Percentiles rank a stretch among this genome's conserved stretches.
Evolutionary conservation across 2,113 vertebrate genomes (phyloP).

Genomic region (Petaurus breviceps): DNA sequence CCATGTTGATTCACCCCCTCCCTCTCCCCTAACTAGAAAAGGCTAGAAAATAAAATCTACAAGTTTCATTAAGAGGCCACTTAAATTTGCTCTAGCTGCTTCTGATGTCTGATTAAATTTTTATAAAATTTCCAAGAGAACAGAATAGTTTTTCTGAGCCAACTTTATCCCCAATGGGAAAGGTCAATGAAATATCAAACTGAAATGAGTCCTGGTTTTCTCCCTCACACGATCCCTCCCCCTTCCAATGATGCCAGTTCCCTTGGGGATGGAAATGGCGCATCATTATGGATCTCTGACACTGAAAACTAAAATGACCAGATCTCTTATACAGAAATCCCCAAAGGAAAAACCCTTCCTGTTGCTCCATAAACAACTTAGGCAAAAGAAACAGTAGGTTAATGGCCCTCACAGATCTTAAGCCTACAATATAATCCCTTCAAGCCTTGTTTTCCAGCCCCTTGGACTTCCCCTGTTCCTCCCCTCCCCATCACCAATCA

Average conservation of each 20-base stretch:
- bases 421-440: constrained; percentile 38
- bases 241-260: not conserved
- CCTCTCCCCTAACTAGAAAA: not conserved
- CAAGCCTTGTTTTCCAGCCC: constrained; percentile 13
- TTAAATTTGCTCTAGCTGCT: not conserved
- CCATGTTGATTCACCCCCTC: not conserved
- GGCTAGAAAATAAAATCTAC: not conserved
- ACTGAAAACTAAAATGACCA: constrained; percentile 11
- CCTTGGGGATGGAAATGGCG: not conserved
- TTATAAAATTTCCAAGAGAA: constrained; percentile 1
- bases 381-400: constrained; percentile 26
- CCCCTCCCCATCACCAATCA: constrained; percentile 11
- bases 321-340: constrained; percentile 41
- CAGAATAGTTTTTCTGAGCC: not conserved
- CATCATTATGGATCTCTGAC: not conserved
- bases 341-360: constrained; percentile 68
- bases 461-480: constrained; percentile 41
- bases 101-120: constrained; percentile 48
- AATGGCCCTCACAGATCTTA: constrained; percentile 36
- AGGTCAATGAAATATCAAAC: constrained; percentile 8
- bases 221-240: not conserved
- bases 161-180: constrained; percentile 22
- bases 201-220: not conserved
- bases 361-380: constrained; percentile 29
- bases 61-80: not conserved